A percentile compares a stretch with the other conserved stretches of the same genome.
Evolutionary conservation across 1,140 invertebrate genomes (phyloP).

Genomic region (Eupristina koningsbergeri): DNA sequence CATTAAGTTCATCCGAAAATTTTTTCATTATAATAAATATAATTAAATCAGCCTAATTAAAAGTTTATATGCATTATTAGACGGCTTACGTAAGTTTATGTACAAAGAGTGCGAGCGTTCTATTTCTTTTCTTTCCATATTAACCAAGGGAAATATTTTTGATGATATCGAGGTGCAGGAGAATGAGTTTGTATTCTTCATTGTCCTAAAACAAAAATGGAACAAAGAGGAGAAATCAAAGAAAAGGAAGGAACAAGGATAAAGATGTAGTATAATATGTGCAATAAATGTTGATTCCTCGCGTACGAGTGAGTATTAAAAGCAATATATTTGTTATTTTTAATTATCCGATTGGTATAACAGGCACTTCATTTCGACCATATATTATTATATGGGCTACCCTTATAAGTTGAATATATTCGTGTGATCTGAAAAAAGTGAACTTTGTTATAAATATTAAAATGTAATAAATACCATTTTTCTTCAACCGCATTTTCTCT

Average conservation of each 20-base stretch:
- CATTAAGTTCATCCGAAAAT: not conserved
- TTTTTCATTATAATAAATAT: conserved; percentile 37
- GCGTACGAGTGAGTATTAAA: not conserved
- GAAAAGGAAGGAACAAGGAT: not conserved
- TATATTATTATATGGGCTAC: not conserved
- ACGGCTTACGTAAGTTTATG: conserved; percentile 23
- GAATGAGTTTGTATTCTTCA: conserved; percentile 27
- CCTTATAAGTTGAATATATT: not conserved
- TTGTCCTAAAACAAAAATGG: conserved; percentile 30
- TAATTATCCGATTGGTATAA: not conserved
- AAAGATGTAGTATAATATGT: not conserved
- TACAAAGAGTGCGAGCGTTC: not conserved
- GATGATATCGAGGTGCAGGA: conserved; percentile 42
- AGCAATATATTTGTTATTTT: not conserved
- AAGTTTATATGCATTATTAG: conserved; percentile 42
- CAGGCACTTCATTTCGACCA: not conserved
- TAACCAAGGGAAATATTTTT: conserved; percentile 39
- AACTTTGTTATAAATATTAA: too few species aligned
- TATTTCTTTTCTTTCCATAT: conserved; percentile 32
- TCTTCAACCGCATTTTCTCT: too few species aligned
- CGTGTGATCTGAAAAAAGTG: too few species aligned
- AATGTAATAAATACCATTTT: too few species aligned
- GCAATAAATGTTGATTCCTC: conserved; percentile 11
- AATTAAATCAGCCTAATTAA: conserved; percentile 41
- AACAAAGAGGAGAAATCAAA: conserved; percentile 1